phyloP scores from a whole-genome alignment of 30 jellyfish, hydroid and myxozoan genomes.

The Haliclystus octoradiatus region DNA sequence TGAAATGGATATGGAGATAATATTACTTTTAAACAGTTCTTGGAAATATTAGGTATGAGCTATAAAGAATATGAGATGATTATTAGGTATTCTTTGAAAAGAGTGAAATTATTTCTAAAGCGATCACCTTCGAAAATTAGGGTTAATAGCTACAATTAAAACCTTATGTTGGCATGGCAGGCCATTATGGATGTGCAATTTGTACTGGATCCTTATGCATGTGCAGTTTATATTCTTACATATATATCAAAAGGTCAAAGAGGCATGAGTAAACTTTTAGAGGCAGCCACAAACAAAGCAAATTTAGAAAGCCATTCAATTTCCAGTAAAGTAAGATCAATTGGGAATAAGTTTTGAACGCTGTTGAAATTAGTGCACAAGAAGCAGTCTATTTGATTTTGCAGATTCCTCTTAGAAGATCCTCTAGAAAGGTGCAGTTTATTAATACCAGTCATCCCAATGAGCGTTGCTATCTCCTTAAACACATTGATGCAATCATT shows the following conservation, averaged over 20 bases:
- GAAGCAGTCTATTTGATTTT: slow-evolving; percentile 18
- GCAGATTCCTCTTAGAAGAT: slow-evolving; percentile 17
- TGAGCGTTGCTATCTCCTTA: slow-evolving; percentile 5
- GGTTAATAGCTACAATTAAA: slow-evolving; percentile 10
- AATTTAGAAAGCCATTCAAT: neutral
- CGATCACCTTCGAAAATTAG: slow-evolving; percentile 16
- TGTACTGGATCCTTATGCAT: slow-evolving; percentile 19
- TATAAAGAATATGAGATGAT: slow-evolving; percentile 5
- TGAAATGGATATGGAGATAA: slow-evolving; percentile 13
- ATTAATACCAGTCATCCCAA: slow-evolving; percentile 20
- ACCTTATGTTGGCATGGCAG: slow-evolving; percentile 26
- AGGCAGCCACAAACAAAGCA: slow-evolving; percentile 13
- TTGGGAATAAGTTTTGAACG: slow-evolving; percentile 22
- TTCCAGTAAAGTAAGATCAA: slow-evolving; percentile 3
- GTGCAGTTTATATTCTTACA: slow-evolving; percentile 24
- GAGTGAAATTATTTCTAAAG: slow-evolving; percentile 4
- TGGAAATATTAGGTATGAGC: slow-evolving; percentile 2
- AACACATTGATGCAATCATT: neutral
- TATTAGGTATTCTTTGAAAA: slow-evolving; percentile 2
- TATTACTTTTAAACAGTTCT: slow-evolving; percentile 1
- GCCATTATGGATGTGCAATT: slow-evolving; percentile 31
- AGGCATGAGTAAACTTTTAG: slow-evolving; percentile 25
- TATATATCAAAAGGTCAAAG: slow-evolving; percentile 23
- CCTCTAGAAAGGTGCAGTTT: slow-evolving; percentile 15
- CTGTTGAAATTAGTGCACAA: slow-evolving; percentile 31